Evolutionary conservation across 2,797 vertebrate genomes (phyloP), one percentile per base, ranked within the genome.

Genomic region (Pangasius krempfi): DNA sequence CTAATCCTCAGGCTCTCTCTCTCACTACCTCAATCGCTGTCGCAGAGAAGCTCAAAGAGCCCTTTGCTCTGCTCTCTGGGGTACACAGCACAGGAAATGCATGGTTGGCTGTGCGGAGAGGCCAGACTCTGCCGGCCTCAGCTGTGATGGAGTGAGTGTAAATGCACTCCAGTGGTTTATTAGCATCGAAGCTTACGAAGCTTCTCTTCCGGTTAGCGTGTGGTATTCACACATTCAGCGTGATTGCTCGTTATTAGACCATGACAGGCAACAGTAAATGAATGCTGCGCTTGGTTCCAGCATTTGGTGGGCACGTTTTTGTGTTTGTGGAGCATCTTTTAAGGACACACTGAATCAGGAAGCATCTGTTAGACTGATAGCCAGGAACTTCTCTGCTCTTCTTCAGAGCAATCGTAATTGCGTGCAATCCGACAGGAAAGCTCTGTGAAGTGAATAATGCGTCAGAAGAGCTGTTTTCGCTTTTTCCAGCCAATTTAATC

Each of bases 401-500:
- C 44, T 33, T 82, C 52, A 86, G 78, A 87, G 68, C 54, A 86
- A 0, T 56, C 27, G 5, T 89, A 86, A 88, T 86, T 89, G 84
- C 82, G 30, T 58, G n/a, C 68, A 37, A 47, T 81, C 44, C 37
- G 37, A 44, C 86, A 90, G 83, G 89, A 85, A 80, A 93, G 86
- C 91, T 87, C 90, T 90, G 73, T 92, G 88, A 93, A 92, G 90
- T 92, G 84, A 91, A 80, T 90, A 86, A 90, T 92, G 91, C 78
- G 88, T 92, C 81, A 80, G 88, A 91, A 88, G 88, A 87, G 64
- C 89, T 89, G 90, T 93, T 91, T 91, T 92, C 56, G 12, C 66
- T 86, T 92, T 92, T 90, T 93, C 52, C 66, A 91, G 93, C 92
- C 94, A 95, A 90, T 94, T 92, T 92, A 93, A 96, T 94, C 93